Conservation (phyloP, 2,888 invertebrate genomes). For the Coelinius sp. region DNA sequence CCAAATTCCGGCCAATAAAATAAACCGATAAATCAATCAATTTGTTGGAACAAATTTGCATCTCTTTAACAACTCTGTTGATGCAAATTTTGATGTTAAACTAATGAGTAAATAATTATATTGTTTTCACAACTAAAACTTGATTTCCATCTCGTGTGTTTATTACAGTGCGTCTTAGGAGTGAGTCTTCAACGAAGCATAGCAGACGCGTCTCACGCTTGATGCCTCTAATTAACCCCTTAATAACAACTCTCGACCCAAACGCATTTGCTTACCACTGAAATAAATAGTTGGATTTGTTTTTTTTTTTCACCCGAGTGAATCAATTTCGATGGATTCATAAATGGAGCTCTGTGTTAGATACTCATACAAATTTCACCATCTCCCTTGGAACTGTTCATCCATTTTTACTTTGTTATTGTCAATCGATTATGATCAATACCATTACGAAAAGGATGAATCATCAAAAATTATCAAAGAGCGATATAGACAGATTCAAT, state of each 20-base stretch:
- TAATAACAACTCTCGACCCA: constrained; percentile 23
- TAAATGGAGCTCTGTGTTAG: not conserved
- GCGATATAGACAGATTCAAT: too few relatives aligned
- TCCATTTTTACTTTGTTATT: too few relatives aligned
- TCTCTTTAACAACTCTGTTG: not conserved
- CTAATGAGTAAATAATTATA: not conserved
- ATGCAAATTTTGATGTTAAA: not conserved
- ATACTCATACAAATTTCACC: too few relatives aligned
- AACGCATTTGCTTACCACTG: constrained; percentile 7
- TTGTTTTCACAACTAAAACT: constrained; percentile 1
- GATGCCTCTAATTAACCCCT: constrained; percentile 18
- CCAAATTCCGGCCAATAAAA: not conserved
- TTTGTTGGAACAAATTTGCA: not conserved
- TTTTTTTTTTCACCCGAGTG: not conserved
- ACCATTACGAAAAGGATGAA: too few relatives aligned
- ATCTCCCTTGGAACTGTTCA: too few relatives aligned
- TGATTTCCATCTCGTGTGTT: not conserved
- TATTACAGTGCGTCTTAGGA: not conserved
- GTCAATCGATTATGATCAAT: too few relatives aligned
- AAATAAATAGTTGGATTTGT: constrained; percentile 16
- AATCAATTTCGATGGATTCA: not conserved
- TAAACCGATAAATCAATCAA: not conserved
- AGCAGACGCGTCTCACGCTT: constrained; percentile 17
- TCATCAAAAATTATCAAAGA: too few relatives aligned
- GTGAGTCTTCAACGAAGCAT: constrained; percentile 2